Evolutionary conservation across 2,113 vertebrate species (phyloP), one percentile per base, ranked within the genome.

Genomic region (Chloroceryle aenea): DNA sequence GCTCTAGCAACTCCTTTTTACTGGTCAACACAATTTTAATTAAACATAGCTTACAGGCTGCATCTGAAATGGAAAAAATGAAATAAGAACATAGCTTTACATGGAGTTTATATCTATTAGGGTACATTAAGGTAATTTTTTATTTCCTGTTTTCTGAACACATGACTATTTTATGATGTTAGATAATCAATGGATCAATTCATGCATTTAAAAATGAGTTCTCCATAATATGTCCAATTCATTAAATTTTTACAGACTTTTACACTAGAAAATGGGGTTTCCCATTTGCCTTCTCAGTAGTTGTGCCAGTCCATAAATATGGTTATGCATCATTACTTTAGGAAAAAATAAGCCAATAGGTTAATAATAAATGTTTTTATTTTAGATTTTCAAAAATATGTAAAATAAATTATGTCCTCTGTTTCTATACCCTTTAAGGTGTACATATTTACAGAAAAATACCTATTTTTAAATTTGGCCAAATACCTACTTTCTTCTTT

Each of bases 21-120:
- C 53, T 94, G 83, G 75, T 82, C 71, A 88, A 82, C 85, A 61
- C 32, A 52, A 85, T 95, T 97, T 97, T 97, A 97, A 96, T 97
- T 94, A 91, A 97, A 93, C 29, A 75, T 12, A 85, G 61, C 34
- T 93, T 80, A 86, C 48, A 90, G 68, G 45, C 50, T 62, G 2
- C 62, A 83, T 96, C 80, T 90, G 69, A 78, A 94, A 78, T 81
- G 47, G 67, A 50, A 92, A 90, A 85, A 96, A 88, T 85, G 29
- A 97, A 97, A 97, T 96, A 81, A 94, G 32, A 67, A 42, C 45
- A 68, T 87, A 93, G 58, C 34, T n/a, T 83, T 85, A 84, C 30
- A 42, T 87, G 62, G 52, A 93, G 45, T 94, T 87, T 66, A n/a
- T 61, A 66, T 85, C 66, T 42, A 40, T 86, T 94, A 85, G 48